Evolutionary conservation across 2,797 vertebrate species (phyloP).

Genomic region (Tolypeutes matacus): DNA sequence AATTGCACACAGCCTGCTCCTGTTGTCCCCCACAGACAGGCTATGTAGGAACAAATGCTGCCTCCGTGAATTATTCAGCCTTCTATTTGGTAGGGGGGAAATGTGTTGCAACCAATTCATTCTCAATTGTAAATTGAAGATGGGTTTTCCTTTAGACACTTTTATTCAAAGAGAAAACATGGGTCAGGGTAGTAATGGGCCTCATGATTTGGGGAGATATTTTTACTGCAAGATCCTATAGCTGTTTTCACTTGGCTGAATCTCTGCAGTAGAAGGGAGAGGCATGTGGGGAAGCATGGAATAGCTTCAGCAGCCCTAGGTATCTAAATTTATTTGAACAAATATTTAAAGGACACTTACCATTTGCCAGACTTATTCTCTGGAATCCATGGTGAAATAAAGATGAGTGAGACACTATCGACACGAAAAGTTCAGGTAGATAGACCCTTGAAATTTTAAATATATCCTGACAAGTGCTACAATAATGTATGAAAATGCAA

Average conservation of each 20-base stretch:
- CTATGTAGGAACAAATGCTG: constrained; percentile 13
- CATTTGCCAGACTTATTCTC: neutral
- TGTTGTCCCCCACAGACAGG: neutral
- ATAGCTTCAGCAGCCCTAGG: neutral
- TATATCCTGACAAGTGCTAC: neutral
- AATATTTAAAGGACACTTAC: neutral
- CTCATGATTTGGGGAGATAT: constrained; percentile 59
- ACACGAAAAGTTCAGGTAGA: neutral
- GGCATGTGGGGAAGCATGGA: neutral
- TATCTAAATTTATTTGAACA: constrained; percentile 10
- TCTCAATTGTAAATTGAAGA: constrained; percentile 75
- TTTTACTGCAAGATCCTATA: constrained; percentile 19
- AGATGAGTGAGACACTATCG: neutral
- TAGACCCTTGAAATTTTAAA: neutral
- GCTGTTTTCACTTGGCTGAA: neutral
- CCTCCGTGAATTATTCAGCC: constrained; percentile 80
- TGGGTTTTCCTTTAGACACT: constrained; percentile 63
- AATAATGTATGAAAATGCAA: neutral
- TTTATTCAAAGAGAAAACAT: constrained; percentile 60
- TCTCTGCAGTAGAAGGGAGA: constrained; percentile 44
- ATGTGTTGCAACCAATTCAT: constrained; percentile 56
- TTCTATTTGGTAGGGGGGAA: constrained; percentile 36
- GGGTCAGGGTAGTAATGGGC: constrained; percentile 64
- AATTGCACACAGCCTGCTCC: constrained; percentile 45
- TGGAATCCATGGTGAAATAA: neutral